phyloP scores from a whole-genome alignment of 2,113 vertebrate genomes.

The Delphinapterus leucas region DNA sequence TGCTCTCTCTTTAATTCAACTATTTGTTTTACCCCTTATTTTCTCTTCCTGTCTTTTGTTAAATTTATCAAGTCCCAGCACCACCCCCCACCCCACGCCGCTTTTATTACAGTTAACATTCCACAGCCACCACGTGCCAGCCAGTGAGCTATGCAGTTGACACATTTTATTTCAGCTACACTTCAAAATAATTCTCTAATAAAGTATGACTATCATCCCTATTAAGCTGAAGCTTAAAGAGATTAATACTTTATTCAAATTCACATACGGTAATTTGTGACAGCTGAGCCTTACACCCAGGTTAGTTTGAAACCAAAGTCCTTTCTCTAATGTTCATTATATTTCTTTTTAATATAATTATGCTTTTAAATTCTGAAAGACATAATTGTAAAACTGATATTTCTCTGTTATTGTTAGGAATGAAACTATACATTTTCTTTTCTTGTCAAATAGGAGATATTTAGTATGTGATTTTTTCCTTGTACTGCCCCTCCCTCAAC shows the following conservation, averaged over 20 bases:
- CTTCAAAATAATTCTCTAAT: not conserved
- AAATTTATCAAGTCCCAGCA: not conserved
- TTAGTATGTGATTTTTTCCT: not conserved
- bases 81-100: not conserved
- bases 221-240: not conserved
- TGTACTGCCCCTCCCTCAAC: not conserved
- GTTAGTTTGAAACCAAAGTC: not conserved
- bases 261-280: not conserved
- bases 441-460: not conserved
- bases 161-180: not conserved
- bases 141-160: not conserved
- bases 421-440: not conserved
- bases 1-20: not conserved
- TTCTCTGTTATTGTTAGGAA: not conserved
- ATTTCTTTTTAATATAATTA: conserved; percentile 14
- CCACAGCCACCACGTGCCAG: not conserved
- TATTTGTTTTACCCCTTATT: not conserved
- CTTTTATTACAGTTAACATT: not conserved
- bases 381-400: not conserved
- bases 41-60: not conserved
- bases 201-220: not conserved
- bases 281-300: not conserved
- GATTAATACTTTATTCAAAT: not conserved
- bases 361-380: conserved; percentile 11
- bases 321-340: not conserved